Percentiles rank a stretch among this genome's conserved stretches.
Evolutionary conservation across 2,113 vertebrate species (phyloP).

Genomic region (Microtus oregoni): DNA sequence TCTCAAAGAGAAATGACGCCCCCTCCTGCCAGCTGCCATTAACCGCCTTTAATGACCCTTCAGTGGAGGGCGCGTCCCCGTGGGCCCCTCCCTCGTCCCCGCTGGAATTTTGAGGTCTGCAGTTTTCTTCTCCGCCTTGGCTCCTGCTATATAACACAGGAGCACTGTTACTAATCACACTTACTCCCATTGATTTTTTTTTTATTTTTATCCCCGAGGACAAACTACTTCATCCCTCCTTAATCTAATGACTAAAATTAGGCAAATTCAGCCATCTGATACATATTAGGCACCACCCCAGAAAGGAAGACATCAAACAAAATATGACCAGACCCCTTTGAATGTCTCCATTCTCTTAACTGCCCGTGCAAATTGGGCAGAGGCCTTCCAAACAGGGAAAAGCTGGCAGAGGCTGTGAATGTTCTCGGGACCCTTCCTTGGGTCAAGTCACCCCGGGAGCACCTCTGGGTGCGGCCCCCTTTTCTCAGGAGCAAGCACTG

Average conservation of each 20-base stretch:
- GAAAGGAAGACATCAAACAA: constrained; percentile 83
- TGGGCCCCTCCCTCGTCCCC: too few relatives aligned
- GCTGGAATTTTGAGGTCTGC: background rate
- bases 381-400: constrained; percentile 60
- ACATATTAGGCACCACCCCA: constrained; percentile 74
- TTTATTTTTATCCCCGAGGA: constrained; percentile 77
- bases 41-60: background rate
- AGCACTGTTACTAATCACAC: constrained; percentile 83
- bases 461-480: too few relatives aligned
- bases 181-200: constrained; percentile 83
- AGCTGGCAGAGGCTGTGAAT: background rate
- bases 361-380: constrained; percentile 68
- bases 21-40: background rate
- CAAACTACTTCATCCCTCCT: constrained; percentile 79
- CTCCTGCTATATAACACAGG: constrained; percentile 57
- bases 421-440: background rate
- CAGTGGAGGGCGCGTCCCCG: background rate
- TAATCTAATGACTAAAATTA: constrained; percentile 84
- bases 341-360: constrained; percentile 55
- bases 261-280: constrained; percentile 75
- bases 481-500: rapidly evolving
- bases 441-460: background rate
- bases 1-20: background rate
- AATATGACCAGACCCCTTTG: constrained; percentile 28
- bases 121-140: constrained; percentile 48